Evolutionary conservation across 2,888 invertebrate genomes (phyloP).

Genomic region (Ophioninae sp.): DNA sequence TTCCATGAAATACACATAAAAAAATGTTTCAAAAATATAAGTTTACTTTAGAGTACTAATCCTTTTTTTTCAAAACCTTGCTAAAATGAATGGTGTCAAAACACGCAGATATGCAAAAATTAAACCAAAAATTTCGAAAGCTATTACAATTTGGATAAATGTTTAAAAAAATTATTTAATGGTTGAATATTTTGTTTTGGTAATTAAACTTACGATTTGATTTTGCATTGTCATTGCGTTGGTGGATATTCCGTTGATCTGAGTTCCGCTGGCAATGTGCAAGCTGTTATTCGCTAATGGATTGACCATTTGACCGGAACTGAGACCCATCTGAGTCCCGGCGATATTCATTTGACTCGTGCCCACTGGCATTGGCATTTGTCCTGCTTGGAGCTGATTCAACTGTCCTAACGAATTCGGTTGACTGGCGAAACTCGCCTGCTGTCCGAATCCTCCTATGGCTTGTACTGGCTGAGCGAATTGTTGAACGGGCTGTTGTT

Average conservation of each 20-base stretch:
- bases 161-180: too few relatives aligned
- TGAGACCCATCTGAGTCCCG: constrained; percentile 71
- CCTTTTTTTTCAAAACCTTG: too few relatives aligned
- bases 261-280: constrained; percentile 66
- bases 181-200: too few relatives aligned
- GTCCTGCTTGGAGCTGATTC: constrained; percentile 68
- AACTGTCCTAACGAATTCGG: constrained; percentile 71
- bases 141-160: too few relatives aligned
- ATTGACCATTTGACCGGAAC: constrained; percentile 71
- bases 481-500: constrained; percentile 72
- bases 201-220: constrained; percentile 72
- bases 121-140: too few relatives aligned
- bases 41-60: too few relatives aligned
- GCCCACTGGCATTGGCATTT: constrained; percentile 71
- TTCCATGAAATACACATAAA: constrained; percentile 73
- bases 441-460: constrained; percentile 61
- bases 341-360: constrained; percentile 57
- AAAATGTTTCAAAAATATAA: background rate
- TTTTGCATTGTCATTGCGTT: constrained; percentile 72
- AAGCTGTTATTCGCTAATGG: constrained; percentile 45
- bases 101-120: too few relatives aligned
- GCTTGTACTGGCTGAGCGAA: constrained; percentile 69
- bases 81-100: too few relatives aligned
- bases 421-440: constrained; percentile 70
- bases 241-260: constrained; percentile 73